These are phyloP conservation scores for Conops quadrifasciatus DNA, from an alignment of 2,888 invertebrate genomes.

Conservation along the genomic window DNA sequence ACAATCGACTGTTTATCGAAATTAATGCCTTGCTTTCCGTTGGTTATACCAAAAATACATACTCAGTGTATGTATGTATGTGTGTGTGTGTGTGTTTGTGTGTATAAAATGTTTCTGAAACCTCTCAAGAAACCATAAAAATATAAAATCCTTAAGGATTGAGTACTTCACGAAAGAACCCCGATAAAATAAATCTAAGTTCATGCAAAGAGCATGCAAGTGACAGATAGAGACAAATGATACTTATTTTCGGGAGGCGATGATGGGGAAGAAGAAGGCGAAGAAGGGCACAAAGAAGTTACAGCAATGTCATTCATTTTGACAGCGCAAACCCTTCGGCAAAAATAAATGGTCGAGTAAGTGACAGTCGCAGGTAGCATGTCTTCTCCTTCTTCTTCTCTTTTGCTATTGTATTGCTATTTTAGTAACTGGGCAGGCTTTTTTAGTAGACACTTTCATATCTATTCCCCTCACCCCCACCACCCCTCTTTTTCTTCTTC, in stretches of 20 bases:
- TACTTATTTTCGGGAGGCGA: not conserved
- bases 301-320: not conserved
- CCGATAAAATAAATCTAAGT: not conserved
- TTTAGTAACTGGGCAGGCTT: not conserved
- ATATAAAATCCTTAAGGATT: too few species aligned
- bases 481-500: not conserved
- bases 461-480: not conserved
- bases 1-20: too few species aligned
- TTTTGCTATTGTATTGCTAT: not conserved
- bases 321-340: not conserved
- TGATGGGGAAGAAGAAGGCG: not conserved
- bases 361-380: not conserved
- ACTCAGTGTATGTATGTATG: too few species aligned
- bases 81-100: too few species aligned
- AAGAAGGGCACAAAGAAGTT: not conserved
- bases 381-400: not conserved
- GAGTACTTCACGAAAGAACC: too few species aligned
- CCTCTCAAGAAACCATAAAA: too few species aligned
- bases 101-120: too few species aligned
- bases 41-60: too few species aligned
- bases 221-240: conserved; percentile 2
- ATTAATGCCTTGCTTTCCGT: too few species aligned
- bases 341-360: not conserved
- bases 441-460: not conserved
- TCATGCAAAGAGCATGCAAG: not conserved